These are phyloP conservation scores for Rhagoletis zephyria DNA, from an alignment of 1,140 invertebrate genomes.

Conservation along the genomic window DNA sequence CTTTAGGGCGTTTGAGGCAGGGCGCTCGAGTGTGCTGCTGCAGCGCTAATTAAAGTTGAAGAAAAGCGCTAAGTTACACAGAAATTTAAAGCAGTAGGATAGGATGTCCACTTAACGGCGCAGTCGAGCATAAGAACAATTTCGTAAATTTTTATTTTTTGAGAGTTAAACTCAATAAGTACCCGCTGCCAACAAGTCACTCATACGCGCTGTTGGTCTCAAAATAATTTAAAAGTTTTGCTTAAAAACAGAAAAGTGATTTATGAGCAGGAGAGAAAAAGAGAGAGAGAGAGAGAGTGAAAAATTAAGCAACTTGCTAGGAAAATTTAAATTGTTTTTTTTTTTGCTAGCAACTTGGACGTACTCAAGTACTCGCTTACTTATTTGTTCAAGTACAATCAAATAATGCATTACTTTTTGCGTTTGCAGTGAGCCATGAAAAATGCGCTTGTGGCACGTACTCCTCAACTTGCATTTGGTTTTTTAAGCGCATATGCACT, in stretches of 20 bases:
- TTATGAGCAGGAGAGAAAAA: too few species aligned
- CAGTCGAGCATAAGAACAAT: background rate
- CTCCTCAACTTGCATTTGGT: background rate
- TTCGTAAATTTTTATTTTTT: background rate
- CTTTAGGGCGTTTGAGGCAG: conserved; percentile 38
- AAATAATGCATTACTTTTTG: conserved; percentile 6
- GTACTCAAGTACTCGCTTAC: background rate
- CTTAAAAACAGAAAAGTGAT: too few species aligned
- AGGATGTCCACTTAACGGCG: conserved; percentile 11
- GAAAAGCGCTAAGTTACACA: background rate
- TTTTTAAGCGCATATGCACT: conserved; percentile 24
- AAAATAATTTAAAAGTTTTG: background rate
- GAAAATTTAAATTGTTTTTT: too few species aligned
- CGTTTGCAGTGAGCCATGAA: background rate
- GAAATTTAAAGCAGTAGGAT: background rate
- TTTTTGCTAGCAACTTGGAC: background rate
- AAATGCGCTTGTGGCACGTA: conserved; percentile 24
- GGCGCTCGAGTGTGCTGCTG: background rate
- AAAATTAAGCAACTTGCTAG: too few species aligned
- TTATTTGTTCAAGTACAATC: background rate
- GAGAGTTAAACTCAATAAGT: background rate
- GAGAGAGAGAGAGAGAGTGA: too few species aligned
- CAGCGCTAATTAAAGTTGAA: conserved; percentile 43
- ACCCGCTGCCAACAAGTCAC: background rate
- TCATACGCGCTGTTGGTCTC: background rate